These are phyloP conservation scores for Orthosia gracilis DNA, from an alignment of 2,888 invertebrate genomes.

Conservation along the genomic window DNA sequence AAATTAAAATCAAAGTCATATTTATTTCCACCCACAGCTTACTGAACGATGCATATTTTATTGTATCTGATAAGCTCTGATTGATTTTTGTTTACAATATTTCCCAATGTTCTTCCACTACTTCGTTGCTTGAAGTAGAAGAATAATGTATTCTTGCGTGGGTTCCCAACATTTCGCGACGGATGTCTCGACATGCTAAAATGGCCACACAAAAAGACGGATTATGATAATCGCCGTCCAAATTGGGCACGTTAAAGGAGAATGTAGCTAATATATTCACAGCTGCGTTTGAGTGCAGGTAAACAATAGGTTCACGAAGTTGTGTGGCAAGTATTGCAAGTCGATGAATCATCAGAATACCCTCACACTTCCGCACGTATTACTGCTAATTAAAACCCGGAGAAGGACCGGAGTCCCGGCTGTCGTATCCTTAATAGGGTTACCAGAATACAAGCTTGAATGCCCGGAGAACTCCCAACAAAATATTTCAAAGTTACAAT, in stretches of 20 bases:
- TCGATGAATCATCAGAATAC: conserved; percentile 76
- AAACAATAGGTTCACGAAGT: conserved; percentile 62
- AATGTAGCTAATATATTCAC: conserved; percentile 65
- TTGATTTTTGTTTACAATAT: conserved; percentile 50
- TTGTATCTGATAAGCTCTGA: conserved; percentile 59
- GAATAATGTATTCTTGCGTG: conserved; percentile 42
- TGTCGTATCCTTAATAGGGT: conserved; percentile 51
- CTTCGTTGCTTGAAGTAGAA: conserved; percentile 22
- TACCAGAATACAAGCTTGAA: conserved; percentile 26
- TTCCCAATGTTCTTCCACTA: conserved; percentile 34
- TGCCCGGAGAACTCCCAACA: conserved; percentile 10
- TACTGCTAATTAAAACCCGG: conserved; percentile 74
- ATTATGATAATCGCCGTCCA: conserved; percentile 63
- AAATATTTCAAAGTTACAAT: conserved; percentile 10
- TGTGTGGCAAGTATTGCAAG: conserved; percentile 59
- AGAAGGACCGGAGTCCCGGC: conserved; percentile 55
- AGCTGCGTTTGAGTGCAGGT: conserved; percentile 62
- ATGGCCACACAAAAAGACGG: conserved; percentile 53
- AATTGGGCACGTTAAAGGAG: conserved; percentile 59
- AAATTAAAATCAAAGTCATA: conserved; percentile 56
- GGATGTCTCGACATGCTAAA: conserved; percentile 55
- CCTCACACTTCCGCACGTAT: conserved; percentile 75
- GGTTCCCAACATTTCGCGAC: conserved; percentile 40
- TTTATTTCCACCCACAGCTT: conserved; percentile 55
- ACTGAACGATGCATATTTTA: conserved; percentile 56